Conservation (phyloP, 2,113 vertebrate species). For the Meriones unguiculatus region DNA sequence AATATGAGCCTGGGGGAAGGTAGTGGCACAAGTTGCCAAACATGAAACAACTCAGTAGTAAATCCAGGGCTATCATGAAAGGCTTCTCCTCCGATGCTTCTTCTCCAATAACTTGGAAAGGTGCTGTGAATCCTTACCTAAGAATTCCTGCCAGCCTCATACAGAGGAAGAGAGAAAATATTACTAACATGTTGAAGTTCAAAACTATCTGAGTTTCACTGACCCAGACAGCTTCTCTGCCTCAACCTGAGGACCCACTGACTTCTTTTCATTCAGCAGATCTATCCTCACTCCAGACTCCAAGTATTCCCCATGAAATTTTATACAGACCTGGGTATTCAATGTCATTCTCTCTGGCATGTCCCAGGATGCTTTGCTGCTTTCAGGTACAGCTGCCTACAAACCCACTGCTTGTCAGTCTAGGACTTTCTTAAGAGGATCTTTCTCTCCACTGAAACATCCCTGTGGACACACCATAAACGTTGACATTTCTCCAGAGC, state of each 20-base stretch:
- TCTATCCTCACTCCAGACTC: background rate
- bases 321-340: background rate
- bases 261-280: background rate
- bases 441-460: conserved; percentile 65
- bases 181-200: background rate
- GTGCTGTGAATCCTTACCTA: background rate
- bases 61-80: background rate
- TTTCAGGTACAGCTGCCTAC: background rate
- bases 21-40: background rate
- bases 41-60: background rate
- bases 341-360: background rate
- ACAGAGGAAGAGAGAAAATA: background rate
- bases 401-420: conserved; percentile 31
- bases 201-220: background rate
- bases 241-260: background rate
- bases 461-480: conserved; percentile 75
- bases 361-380: background rate
- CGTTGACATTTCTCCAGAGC: conserved; percentile 79
- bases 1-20: background rate
- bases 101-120: background rate
- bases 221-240: background rate
- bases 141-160: background rate
- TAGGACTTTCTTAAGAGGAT: conserved; percentile 61
- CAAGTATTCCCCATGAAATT: background rate
- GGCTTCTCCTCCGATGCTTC: background rate